These are phyloP conservation scores for Thyatira batis DNA, from an alignment of 2,888 invertebrate species.

Conservation along the genomic window DNA sequence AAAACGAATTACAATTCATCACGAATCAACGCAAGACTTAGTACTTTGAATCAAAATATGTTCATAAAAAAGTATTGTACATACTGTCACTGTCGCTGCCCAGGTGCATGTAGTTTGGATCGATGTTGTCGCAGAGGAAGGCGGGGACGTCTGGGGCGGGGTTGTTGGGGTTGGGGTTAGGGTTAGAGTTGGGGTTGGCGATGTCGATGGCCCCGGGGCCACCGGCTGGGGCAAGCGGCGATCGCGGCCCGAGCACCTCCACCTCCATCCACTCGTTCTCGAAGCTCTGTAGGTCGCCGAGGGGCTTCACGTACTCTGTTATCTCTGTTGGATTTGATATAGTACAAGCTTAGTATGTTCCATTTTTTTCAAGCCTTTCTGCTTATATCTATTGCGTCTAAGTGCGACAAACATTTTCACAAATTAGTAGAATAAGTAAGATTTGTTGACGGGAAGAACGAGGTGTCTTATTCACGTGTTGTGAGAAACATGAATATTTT, in stretches of 20 bases:
- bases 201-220: conserved; percentile 60
- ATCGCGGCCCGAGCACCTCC: conserved; percentile 85
- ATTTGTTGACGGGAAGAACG: no score
- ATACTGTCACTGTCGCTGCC: conserved; percentile 78
- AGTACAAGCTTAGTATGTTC: no score
- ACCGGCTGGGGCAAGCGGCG: conserved; percentile 61
- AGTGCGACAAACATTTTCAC: no score
- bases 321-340: conserved; percentile 36
- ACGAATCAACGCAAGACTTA: no score
- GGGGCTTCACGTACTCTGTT: conserved; percentile 84
- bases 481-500: no score
- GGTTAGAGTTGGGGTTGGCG: conserved; percentile 54
- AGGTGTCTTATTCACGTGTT: no score
- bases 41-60: no score
- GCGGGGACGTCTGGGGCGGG: conserved; percentile 79
- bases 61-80: no score
- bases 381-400: no score
- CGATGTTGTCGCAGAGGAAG: conserved; percentile 83
- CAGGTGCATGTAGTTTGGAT: conserved; percentile 79
- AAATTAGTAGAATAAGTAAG: no score
- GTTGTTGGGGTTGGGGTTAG: conserved; percentile 55
- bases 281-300: conserved; percentile 90
- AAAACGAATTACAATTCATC: no score
- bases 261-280: conserved; percentile 97
- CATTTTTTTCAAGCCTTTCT: no score